Evolutionary conservation across 2,113 vertebrate genomes (phyloP).

Genomic region (Syngnathus floridae): DNA sequence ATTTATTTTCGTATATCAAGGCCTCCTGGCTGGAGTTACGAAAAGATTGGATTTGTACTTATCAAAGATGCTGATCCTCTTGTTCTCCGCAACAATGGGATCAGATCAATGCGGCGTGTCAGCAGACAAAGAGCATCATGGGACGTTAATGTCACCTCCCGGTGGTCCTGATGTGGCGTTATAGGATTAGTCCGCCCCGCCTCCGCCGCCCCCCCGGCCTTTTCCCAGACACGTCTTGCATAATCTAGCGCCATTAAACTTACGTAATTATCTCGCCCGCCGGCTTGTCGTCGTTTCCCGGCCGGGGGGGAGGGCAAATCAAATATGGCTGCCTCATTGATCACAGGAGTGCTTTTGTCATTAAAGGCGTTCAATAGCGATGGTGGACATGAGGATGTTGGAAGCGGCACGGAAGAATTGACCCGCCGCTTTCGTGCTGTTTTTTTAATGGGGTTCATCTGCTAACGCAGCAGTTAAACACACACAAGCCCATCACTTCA

Average conservation of each 20-base stretch:
- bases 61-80: slow-evolving; percentile 13
- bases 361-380: slow-evolving; percentile 42
- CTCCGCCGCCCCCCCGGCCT: slow-evolving; percentile 33
- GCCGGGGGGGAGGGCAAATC: slow-evolving; percentile 39
- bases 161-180: slow-evolving; percentile 24
- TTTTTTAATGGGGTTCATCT: slow-evolving; percentile 27
- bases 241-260: slow-evolving; percentile 44
- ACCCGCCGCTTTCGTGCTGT: slow-evolving; percentile 14
- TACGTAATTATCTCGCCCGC: slow-evolving; percentile 53
- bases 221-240: slow-evolving; percentile 43
- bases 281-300: slow-evolving; percentile 11
- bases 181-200: slow-evolving; percentile 41
- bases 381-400: slow-evolving; percentile 10
- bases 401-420: slow-evolving; percentile 12
- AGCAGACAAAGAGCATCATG: slow-evolving; percentile 27
- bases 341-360: slow-evolving; percentile 46
- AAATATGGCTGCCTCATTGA: slow-evolving; percentile 56
- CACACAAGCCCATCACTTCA: neutral
- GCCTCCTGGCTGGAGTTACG: neutral
- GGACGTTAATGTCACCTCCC: slow-evolving; percentile 51
- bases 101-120: slow-evolving; percentile 20
- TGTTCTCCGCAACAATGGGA: slow-evolving; percentile 18
- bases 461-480: slow-evolving; percentile 20
- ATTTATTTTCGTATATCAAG: neutral
- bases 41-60: neutral